These are phyloP conservation scores for Phalanger gymnotis DNA, from an alignment of 2,797 vertebrate genomes.

Conservation along the genomic window DNA sequence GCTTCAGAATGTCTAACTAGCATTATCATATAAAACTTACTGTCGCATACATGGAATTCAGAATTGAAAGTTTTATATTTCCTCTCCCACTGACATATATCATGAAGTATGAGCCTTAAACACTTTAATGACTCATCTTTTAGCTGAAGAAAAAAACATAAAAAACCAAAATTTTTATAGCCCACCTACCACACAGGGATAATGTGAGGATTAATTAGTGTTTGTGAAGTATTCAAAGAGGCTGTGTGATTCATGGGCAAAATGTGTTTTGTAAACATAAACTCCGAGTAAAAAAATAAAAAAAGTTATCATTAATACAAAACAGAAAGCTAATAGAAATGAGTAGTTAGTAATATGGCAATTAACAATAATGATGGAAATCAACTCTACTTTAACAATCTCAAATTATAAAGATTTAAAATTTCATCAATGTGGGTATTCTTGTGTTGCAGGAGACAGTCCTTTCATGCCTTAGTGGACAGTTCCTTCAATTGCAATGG, in stretches of 20 bases:
- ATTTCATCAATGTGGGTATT: neutral
- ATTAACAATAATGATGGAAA: neutral
- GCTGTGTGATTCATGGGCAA: neutral
- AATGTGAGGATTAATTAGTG: neutral
- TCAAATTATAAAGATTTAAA: neutral
- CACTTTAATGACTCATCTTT: neutral
- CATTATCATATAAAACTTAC: neutral
- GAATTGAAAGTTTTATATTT: neutral
- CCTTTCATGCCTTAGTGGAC: too few species aligned
- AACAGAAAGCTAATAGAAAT: conserved; percentile 1
- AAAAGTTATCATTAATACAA: conserved; percentile 45
- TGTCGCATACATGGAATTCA: neutral
- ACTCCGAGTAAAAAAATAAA: conserved; percentile 19
- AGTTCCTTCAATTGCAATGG: neutral
- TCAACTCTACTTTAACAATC: neutral
- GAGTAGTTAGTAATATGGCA: neutral
- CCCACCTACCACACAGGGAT: neutral
- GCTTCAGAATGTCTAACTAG: neutral
- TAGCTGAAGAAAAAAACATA: neutral
- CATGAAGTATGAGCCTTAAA: neutral
- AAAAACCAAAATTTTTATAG: neutral
- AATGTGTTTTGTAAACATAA: neutral
- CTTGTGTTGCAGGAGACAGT: neutral
- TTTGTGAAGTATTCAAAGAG: neutral
- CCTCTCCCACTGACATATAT: neutral